These are phyloP conservation scores for Dendropsophus ebraccatus DNA, from an alignment of 2,113 vertebrate species.

Conservation along the genomic window DNA sequence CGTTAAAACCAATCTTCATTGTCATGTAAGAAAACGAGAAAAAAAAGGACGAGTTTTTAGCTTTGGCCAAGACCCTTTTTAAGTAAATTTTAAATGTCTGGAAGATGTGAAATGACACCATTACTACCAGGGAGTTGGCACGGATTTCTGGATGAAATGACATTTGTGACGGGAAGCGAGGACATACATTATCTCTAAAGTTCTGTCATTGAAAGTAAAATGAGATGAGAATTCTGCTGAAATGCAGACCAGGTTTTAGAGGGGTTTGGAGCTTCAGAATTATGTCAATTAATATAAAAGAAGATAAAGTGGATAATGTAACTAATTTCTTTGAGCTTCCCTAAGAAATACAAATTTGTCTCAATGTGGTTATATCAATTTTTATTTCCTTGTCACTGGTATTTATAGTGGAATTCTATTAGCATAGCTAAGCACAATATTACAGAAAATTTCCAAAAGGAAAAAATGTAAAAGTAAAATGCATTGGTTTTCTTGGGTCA, in stretches of 20 bases:
- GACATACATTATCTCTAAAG: conserved; percentile 69
- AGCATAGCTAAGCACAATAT: not conserved
- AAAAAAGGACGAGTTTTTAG: conserved; percentile 1
- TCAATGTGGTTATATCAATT: not conserved
- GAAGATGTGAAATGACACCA: conserved; percentile 68
- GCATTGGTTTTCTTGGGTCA: too few relatives aligned
- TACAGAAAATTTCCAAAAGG: not conserved
- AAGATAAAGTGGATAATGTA: conserved; percentile 1
- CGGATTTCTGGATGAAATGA: conserved; percentile 68
- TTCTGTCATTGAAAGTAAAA: conserved; percentile 69
- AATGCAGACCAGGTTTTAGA: conserved; percentile 1
- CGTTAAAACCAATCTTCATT: conserved; percentile 32
- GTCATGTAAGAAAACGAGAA: not conserved
- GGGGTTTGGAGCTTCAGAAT: not conserved
- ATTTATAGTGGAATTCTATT: not conserved
- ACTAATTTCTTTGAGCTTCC: not conserved
- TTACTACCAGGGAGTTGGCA: conserved; percentile 68
- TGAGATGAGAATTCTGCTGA: conserved; percentile 53
- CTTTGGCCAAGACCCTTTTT: conserved; percentile 33
- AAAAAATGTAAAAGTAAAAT: too few relatives aligned
- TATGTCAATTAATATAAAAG: conserved; percentile 42
- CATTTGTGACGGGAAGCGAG: conserved; percentile 69
- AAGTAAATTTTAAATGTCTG: conserved; percentile 65
- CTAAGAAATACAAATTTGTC: not conserved
- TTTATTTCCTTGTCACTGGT: not conserved